These are phyloP conservation scores for Eugnorisma glareosa DNA, from an alignment of 2,888 invertebrate genomes.

Conservation along the genomic window DNA sequence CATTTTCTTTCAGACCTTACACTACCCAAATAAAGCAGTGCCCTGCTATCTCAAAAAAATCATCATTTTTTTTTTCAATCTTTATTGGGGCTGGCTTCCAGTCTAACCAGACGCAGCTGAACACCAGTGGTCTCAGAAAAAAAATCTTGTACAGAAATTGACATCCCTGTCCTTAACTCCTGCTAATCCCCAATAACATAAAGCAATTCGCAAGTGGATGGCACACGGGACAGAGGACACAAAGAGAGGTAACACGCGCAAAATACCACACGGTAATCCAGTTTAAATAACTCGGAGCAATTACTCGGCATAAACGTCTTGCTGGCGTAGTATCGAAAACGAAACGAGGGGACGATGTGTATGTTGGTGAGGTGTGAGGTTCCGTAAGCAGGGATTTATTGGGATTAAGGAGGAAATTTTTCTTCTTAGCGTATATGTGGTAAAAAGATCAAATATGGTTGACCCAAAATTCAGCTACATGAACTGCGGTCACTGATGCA, in stretches of 20 bases:
- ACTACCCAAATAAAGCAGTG: too few species aligned
- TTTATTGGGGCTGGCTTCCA: neutral
- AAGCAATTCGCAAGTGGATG: slow-evolving; percentile 29
- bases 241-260: slow-evolving; percentile 48
- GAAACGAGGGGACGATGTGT: slow-evolving; percentile 57
- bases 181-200: slow-evolving; percentile 7
- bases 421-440: neutral
- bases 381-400: slow-evolving; percentile 43
- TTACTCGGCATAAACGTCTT: slow-evolving; percentile 77
- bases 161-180: neutral
- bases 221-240: slow-evolving; percentile 22
- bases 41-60: neutral
- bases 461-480: neutral
- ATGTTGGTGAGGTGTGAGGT: slow-evolving; percentile 24
- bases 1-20: neutral
- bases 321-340: slow-evolving; percentile 72
- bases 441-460: neutral
- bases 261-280: slow-evolving; percentile 66
- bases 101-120: neutral
- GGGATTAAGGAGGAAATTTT: neutral
- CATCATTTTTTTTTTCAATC: too few species aligned
- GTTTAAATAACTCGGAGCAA: slow-evolving; percentile 74
- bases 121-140: neutral
- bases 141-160: neutral
- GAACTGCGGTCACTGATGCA: neutral